phyloP scores from a whole-genome alignment of 2,888 invertebrate species.

The Diplazon laetatorius region DNA sequence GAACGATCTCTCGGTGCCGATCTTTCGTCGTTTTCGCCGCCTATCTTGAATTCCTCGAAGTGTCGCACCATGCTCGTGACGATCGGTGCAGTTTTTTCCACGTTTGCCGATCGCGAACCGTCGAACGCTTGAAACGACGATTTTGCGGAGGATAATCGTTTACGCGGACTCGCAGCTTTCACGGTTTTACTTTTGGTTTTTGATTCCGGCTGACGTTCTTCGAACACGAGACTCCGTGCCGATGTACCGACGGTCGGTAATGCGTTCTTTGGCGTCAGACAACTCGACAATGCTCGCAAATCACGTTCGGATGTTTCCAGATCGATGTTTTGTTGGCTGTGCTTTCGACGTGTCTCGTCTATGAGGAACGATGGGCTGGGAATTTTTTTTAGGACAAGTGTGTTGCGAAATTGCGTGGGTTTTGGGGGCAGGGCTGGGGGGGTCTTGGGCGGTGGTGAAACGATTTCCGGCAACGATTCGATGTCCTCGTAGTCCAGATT shows the following conservation, averaged over 20 bases:
- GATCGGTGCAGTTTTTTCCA: constrained; percentile 65
- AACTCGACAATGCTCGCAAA: constrained; percentile 61
- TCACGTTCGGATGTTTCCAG: constrained; percentile 48
- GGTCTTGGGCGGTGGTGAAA: constrained; percentile 82
- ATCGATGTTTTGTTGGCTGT: constrained; percentile 54
- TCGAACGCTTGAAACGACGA: constrained; percentile 72
- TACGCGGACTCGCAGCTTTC: constrained; percentile 48
- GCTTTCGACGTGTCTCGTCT: constrained; percentile 77
- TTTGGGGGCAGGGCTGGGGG: constrained; percentile 90
- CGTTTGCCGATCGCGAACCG: constrained; percentile 8
- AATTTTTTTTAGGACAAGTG: constrained; percentile 79
- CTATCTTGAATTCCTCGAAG: constrained; percentile 81
- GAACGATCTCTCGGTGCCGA: constrained; percentile 46
- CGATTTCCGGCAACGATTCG: constrained; percentile 78
- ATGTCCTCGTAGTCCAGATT: constrained; percentile 81
- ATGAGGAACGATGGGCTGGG: constrained; percentile 82
- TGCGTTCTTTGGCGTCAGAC: constrained; percentile 62
- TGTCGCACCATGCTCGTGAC: constrained; percentile 80
- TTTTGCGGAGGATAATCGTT: constrained; percentile 73
- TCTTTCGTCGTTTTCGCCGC: constrained; percentile 72
- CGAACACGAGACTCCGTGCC: constrained; percentile 74
- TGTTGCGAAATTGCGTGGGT: constrained; percentile 83
- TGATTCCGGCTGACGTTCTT: constrained; percentile 66
- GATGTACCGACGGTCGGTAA: constrained; percentile 55
- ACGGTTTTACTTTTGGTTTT: constrained; percentile 42